Evolutionary conservation across 1,140 invertebrate species (phyloP), one percentile per base, ranked within the genome.

Genomic region (Pseudomyrmex gracilis): DNA sequence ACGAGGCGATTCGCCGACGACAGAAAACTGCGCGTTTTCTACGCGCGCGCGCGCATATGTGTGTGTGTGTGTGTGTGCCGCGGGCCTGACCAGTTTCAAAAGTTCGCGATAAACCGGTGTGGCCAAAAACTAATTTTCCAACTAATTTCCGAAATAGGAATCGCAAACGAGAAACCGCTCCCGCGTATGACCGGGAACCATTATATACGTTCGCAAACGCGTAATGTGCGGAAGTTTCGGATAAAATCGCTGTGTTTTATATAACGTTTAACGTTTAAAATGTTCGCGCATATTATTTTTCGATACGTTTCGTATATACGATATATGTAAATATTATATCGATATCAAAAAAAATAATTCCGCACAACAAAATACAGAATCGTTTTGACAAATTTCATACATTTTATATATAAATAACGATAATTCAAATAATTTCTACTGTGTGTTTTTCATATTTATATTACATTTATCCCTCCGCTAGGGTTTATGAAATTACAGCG

Each of bases 71-170:
- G 5, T 2, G 24, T 5, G 34, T 5, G 4, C 34, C 34, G 34
- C 73, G 43, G 47, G 20, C 73, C 82, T 82, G 78, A 73, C 73
- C 80, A 84, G 83, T 87, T 87, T 83, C 58, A 84, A 89, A 91
- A 89, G 89, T 91, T 91, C 84, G 55, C 64, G 73, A 57, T 64
- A 83, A 83, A 70, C 80, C 71, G 45, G 82, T 82, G 82, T 82
- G 86, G 84, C 67, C 22, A 82, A 86, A 86, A 90, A 91, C 91
- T 92, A 91, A 92, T 91, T 92, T 90, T 87, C 88, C 66, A 90
- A 87, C 88, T 87, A 90, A 87, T 91, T 90, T 88, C 86, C 85
- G 83, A 86, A 90, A 89, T 88, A 88, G 88, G 83, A 89, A 91
- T 90, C 89, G 86, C 84, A 86, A 90, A 90, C 85, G 82, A 74